A percentile compares a stretch with the other conserved stretches of the same genome.
Conservation (phyloP, 2,888 invertebrate genomes). For the Machimus atricapillus region DNA sequence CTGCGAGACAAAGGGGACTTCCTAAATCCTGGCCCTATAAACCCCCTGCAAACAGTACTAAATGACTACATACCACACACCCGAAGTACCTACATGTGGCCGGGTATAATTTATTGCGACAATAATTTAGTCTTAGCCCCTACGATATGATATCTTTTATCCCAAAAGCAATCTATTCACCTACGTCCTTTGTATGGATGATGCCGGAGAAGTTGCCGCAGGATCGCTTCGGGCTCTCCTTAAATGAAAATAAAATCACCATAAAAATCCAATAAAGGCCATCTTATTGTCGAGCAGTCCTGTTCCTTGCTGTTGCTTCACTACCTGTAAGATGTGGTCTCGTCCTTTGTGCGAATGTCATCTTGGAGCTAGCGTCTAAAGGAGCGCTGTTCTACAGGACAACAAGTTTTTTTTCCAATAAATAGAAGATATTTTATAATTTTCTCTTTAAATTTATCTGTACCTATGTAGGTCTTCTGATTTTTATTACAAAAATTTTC, state of each 20-base stretch:
- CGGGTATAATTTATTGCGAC: slow-evolving; percentile 33
- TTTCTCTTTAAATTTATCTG: not conserved
- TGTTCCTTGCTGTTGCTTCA: not conserved
- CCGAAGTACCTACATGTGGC: slow-evolving; percentile 2
- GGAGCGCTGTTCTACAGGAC: not conserved
- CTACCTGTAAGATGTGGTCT: slow-evolving; percentile 9
- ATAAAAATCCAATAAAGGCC: slow-evolving; percentile 40
- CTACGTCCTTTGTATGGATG: slow-evolving; percentile 12
- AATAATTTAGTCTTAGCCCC: slow-evolving; percentile 35
- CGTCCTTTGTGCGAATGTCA: not conserved
- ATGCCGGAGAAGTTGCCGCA: not conserved
- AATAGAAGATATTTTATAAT: slow-evolving; percentile 10
- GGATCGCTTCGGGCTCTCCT: slow-evolving; percentile 24
- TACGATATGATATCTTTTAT: slow-evolving; percentile 38
- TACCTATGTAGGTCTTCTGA: not conserved
- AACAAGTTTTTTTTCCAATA: not conserved
- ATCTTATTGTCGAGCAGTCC: slow-evolving; percentile 38
- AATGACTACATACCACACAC: slow-evolving; percentile 9
- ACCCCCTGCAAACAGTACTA: slow-evolving; percentile 21
- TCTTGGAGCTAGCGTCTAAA: not conserved
- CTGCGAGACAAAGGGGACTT: not conserved
- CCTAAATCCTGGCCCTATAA: slow-evolving; percentile 19
- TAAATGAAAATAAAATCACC: slow-evolving; percentile 41
- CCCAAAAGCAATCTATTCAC: slow-evolving; percentile 39
- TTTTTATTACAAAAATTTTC: not conserved